A percentile compares a stretch with the other conserved stretches of the same genome.
phyloP scores from a whole-genome alignment of 2,797 vertebrate species.

The Siniperca obscura region DNA sequence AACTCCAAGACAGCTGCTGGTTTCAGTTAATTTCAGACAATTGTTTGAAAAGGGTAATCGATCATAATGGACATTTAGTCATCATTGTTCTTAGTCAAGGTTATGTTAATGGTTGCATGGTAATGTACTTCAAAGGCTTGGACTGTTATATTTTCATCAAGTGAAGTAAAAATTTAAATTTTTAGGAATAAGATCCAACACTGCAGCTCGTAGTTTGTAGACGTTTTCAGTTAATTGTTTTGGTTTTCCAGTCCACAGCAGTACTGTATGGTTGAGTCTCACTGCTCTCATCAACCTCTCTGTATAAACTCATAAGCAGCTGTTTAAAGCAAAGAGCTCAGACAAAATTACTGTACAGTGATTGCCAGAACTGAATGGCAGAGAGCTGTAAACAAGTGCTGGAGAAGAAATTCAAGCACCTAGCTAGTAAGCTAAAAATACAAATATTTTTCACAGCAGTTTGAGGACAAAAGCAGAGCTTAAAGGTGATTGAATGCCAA shows the following conservation, averaged over 20 bases:
- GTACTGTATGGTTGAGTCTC: constrained; percentile 6
- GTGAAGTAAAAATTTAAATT: not conserved
- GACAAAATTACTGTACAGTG: not conserved
- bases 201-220: not conserved
- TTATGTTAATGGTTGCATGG: constrained; percentile 51
- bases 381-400: not conserved
- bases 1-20: constrained; percentile 63
- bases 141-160: constrained; percentile 29
- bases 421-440: not conserved
- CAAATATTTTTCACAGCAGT: not conserved
- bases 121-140: constrained; percentile 49
- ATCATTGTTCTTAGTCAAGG: constrained; percentile 49
- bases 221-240: constrained; percentile 24
- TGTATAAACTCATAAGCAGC: constrained; percentile 21
- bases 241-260: constrained; percentile 3
- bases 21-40: constrained; percentile 65
- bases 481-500: not conserved
- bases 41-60: constrained; percentile 52
- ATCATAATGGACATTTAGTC: constrained; percentile 58
- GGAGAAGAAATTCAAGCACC: not conserved
- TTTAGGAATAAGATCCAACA: not conserved
- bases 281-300: constrained; percentile 13
- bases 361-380: not conserved
- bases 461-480: not conserved
- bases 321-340: constrained; percentile 6